Evolutionary conservation across 2,888 invertebrate species (phyloP).

Genomic region (Onthophagus sagittarius): DNA sequence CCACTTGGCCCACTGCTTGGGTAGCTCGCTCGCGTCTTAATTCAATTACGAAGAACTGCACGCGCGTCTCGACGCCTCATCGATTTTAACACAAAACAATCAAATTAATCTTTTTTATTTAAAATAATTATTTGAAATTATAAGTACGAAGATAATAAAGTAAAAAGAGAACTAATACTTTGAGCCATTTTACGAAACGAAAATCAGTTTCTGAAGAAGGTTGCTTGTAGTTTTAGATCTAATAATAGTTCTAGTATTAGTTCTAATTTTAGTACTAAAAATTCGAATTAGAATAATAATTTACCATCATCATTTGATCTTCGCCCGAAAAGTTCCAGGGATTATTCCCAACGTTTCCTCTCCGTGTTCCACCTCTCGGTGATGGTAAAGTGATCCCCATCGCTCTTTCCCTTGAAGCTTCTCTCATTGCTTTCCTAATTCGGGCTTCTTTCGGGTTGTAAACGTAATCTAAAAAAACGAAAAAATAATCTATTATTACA

Average conservation of each 20-base stretch:
- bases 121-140: too few relatives aligned
- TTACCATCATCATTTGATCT: conserved; percentile 44
- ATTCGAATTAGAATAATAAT: conserved; percentile 15
- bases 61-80: background rate
- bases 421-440: conserved; percentile 57
- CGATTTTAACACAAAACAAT: background rate
- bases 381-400: conserved; percentile 55
- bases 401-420: conserved; percentile 45
- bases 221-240: too few relatives aligned
- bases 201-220: too few relatives aligned
- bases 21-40: background rate
- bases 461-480: conserved; percentile 54
- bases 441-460: conserved; percentile 63
- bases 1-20: background rate
- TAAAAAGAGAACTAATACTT: too few relatives aligned
- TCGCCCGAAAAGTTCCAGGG: conserved; percentile 36
- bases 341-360: conserved; percentile 37
- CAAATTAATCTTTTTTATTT: too few relatives aligned
- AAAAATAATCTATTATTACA: background rate
- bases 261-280: too few relatives aligned
- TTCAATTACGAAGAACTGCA: background rate
- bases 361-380: conserved; percentile 55
- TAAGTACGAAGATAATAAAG: too few relatives aligned
- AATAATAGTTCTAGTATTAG: too few relatives aligned
- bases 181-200: too few relatives aligned